These are phyloP conservation scores for Tychaedon coryphoeus DNA, from an alignment of 2,113 vertebrate species.

Conservation along the genomic window DNA sequence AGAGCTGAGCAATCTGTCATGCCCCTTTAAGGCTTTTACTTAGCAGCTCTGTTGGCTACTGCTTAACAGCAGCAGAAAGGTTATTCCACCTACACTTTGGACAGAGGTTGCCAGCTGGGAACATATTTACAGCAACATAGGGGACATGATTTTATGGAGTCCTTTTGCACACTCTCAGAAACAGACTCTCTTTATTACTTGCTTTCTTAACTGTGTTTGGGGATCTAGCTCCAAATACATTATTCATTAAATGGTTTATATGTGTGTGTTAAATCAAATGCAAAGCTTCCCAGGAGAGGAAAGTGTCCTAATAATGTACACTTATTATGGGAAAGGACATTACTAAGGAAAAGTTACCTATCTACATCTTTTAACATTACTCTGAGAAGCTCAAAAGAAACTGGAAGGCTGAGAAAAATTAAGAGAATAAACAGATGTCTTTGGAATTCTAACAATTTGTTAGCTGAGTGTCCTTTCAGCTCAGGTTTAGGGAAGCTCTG, in stretches of 20 bases:
- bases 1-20: constrained; percentile 14
- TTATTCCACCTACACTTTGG: background rate
- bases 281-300: constrained; percentile 13
- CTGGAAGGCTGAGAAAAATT: background rate
- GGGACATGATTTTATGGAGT: background rate
- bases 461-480: background rate
- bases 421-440: background rate
- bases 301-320: constrained; percentile 22
- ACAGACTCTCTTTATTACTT: background rate
- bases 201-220: constrained; percentile 16
- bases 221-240: constrained; percentile 33
- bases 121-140: background rate
- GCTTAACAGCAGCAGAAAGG: background rate
- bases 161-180: background rate
- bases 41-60: background rate
- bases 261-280: constrained; percentile 39
- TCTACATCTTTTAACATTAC: constrained; percentile 1
- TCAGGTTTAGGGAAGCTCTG: background rate
- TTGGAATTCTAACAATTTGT: background rate
- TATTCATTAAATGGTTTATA: constrained; percentile 51
- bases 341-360: constrained; percentile 21
- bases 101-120: constrained; percentile 1
- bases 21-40: constrained; percentile 14
- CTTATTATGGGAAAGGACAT: constrained; percentile 12
- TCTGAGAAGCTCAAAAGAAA: background rate